Percentiles rank a stretch among this genome's conserved stretches.
These are phyloP conservation scores for Acanthis flammea DNA, from an alignment of 2,797 vertebrate genomes.

Conservation along the genomic window DNA sequence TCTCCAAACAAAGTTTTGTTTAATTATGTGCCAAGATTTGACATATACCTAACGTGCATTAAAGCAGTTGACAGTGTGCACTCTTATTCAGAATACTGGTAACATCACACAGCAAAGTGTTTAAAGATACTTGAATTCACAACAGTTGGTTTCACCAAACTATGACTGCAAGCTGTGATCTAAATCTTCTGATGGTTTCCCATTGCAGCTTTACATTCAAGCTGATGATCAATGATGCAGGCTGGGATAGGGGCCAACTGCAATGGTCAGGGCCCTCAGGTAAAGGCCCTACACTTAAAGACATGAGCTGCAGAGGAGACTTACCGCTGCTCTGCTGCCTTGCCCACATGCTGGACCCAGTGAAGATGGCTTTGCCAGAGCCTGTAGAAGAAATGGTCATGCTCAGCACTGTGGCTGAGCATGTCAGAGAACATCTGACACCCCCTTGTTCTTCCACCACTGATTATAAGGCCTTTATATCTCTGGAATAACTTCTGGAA, in stretches of 20 bases:
- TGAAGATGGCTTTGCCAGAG: not conserved
- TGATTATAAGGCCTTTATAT: not conserved
- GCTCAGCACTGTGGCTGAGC: not conserved
- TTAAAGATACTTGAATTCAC: not conserved
- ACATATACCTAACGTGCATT: not conserved
- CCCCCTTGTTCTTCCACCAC: accelerated
- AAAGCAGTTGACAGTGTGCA: not conserved
- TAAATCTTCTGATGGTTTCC: not conserved
- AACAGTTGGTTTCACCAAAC: not conserved
- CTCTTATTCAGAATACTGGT: not conserved
- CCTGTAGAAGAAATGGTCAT: not conserved
- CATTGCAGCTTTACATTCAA: not conserved
- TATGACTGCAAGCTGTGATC: not conserved
- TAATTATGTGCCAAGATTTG: not conserved
- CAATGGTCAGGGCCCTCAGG: not conserved
- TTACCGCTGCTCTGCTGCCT: not conserved
- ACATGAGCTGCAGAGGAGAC: accelerated
- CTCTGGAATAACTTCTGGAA: not conserved
- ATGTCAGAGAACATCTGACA: not conserved
- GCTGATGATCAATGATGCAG: not conserved
- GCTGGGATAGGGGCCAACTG: not conserved
- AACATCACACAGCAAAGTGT: not conserved
- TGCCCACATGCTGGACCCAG: not conserved
- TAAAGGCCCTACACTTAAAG: not conserved
- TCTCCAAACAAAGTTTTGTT: not conserved